Base-by-base conservation (phyloP, 2,113 vertebrate genomes). In the Beaufortia kweichowensis region DNA sequence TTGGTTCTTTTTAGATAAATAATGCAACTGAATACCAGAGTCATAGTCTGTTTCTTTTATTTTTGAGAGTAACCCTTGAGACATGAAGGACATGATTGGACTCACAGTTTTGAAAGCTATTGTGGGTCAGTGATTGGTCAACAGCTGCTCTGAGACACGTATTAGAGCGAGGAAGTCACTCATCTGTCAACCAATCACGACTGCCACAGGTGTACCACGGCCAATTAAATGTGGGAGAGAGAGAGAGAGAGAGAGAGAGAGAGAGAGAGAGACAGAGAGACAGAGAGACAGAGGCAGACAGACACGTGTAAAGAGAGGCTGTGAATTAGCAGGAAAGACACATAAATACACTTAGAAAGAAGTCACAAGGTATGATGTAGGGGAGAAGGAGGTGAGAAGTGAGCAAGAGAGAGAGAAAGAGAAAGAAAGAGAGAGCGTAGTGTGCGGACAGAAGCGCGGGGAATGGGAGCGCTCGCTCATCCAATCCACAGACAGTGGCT, bases 121-220 rank as follows among this genome's bases (percentile, higher is more conserved):
- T 55, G 3, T 65, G 60, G 70, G 43, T 62, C 48, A 75, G 43
- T 72, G 71, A 79, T 67, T 69, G 62, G 74, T 66, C 68, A 79
- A 57, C 53, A 72, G 77, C 56, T 68, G 60, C 62, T 72, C 41
- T 65, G 75, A 41, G 68, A 73, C 50, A 56, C 50, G 35, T 35
- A 56, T 29, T 28, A 69, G 19, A 35, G 17, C 33, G 33, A 70
- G 19, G 26, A 66, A 72, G 65, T 41, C 61, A 56, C 39, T 68
- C 41, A 56, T 35, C 76, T 75, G 31, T 78, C 24, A 78, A 66
- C 78, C 64, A 78, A 82, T 80, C 82, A 82, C 23, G 74, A 48
- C 8, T 46, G 53, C 39, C 12, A 80, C 46, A 48, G 41, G 46
- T 77, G 64, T n/a, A 24, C 71, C 41, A 41, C 5, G 3, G 28